These are phyloP conservation scores for Conus betulinus DNA, from an alignment of 1,140 invertebrate genomes.

Conservation along the genomic window DNA sequence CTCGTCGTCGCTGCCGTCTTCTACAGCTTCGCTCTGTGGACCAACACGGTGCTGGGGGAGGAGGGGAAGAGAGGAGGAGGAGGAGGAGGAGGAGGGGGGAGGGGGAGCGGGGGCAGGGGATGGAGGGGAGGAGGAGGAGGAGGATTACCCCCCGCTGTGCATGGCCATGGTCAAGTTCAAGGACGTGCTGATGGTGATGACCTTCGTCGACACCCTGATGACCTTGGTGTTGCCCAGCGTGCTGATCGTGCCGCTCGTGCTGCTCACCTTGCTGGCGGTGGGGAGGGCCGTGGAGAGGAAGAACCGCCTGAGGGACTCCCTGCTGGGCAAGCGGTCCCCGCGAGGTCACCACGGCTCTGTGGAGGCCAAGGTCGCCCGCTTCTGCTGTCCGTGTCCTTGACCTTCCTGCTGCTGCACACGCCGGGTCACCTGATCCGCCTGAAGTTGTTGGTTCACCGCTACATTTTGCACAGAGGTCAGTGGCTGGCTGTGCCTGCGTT, in stretches of 20 bases:
- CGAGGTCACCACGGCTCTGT: slow-evolving; percentile 18
- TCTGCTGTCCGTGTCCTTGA: slow-evolving; percentile 86
- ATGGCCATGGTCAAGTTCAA: slow-evolving; percentile 37
- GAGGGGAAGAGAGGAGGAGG: not conserved
- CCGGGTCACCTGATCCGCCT: slow-evolving; percentile 78
- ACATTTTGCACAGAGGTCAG: slow-evolving; percentile 15
- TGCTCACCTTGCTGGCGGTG: slow-evolving; percentile 15
- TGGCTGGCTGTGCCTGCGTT: too few relatives aligned
- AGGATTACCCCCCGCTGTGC: slow-evolving; percentile 25
- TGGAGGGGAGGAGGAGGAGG: not conserved
- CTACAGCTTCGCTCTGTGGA: slow-evolving; percentile 69
- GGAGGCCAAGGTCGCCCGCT: slow-evolving; percentile 32
- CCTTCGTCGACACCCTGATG: slow-evolving; percentile 64
- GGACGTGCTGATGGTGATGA: slow-evolving; percentile 77
- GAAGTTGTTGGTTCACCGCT: slow-evolving; percentile 59
- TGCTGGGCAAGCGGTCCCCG: slow-evolving; percentile 37
- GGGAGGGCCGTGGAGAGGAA: slow-evolving; percentile 61
- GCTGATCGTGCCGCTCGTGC: slow-evolving; percentile 36
- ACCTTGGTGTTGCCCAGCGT: slow-evolving; percentile 39
- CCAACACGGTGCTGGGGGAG: slow-evolving; percentile 29
- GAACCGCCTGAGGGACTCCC: slow-evolving; percentile 76
- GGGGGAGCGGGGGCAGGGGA: not conserved
- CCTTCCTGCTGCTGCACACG: slow-evolving; percentile 87
- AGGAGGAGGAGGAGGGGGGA: slow-evolving; percentile 2
- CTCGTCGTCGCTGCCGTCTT: slow-evolving; percentile 48